Conservation (phyloP, 2,797 vertebrate genomes). For the Mallotus villosus region DNA sequence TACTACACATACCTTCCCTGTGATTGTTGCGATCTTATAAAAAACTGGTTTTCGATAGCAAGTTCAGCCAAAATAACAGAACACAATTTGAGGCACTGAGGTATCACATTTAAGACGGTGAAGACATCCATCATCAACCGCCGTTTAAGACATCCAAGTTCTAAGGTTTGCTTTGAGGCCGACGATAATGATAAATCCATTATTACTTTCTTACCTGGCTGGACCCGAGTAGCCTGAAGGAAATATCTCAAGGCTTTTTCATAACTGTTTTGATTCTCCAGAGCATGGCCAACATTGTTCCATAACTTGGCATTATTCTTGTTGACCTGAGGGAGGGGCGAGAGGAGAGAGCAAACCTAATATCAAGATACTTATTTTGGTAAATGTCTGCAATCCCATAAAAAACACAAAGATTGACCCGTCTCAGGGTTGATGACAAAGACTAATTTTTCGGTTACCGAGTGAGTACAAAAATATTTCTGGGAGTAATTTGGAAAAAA, state of each 20-base stretch:
- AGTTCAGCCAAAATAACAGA: neutral
- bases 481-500: neutral
- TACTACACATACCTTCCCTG: neutral
- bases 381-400: neutral
- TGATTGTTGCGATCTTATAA: neutral
- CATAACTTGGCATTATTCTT: conserved; percentile 98
- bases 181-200: neutral
- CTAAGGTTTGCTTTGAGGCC: too few species aligned
- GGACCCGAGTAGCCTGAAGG: conserved; percentile 92
- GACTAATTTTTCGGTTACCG: neutral
- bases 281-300: conserved; percentile 97
- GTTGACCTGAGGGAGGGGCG: conserved; percentile 83
- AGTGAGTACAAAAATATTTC: neutral
- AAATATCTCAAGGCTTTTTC: conserved; percentile 89
- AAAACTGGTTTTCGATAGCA: neutral
- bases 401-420: neutral
- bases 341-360: neutral
- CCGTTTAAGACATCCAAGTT: neutral
- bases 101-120: neutral
- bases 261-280: conserved; percentile 96
- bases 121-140: neutral
- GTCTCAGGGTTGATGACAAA: neutral
- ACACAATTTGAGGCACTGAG: neutral
- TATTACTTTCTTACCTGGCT: conserved; percentile 84
- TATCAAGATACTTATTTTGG: neutral